Evolutionary conservation across 2,113 vertebrate species (phyloP), one percentile per base, ranked within the genome.

Genomic region (Nyctibius bracteatus): DNA sequence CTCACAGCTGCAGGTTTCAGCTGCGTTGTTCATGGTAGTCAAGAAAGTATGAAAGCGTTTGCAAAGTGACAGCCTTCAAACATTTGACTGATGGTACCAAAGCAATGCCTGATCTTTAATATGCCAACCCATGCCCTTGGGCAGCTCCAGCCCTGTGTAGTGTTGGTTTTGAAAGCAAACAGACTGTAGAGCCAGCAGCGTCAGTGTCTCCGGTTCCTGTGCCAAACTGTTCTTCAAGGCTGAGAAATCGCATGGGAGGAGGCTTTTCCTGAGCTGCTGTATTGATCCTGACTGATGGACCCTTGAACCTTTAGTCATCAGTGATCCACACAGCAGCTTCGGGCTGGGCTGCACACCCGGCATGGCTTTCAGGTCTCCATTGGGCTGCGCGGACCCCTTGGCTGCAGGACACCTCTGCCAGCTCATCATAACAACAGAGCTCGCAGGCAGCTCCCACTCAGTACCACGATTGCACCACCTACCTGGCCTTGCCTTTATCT

Each of bases 361-460:
- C 0, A 1, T 24, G 44, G 62, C 57, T 77, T 65, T 52, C 51
- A 30, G 37, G 18, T 46, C 39, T 81, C 52, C 1, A 0, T 7
- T 33, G 41, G 15, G 55, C 37, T 30, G 12, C 81, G 23, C 0
- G 2, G 54, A 58, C 13, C 7, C 15, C 25, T 22, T 0, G 2
- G 33, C 59, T 2, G 2, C 41, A 28, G 73, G 55, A 51, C 17
- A 12, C 31, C 62, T 63, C 65, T 10, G 3, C 17, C 52, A 71
- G 52, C 31, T 59, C 51, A 17, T 16, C 0, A 0, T 14, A 18
- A 51, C 0, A 1, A 30, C 3, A 0, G 54, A 72, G 67, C 35
- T n/a, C 10, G 1, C 0, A 0, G 74, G 85, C 82, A 92, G 65
- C 74, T 92, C 83, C 80, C 43, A n/a, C 62, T n/a, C 1, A 0